phyloP scores from a whole-genome alignment of 2,797 vertebrate genomes.

The Ptychadena robeensis region DNA sequence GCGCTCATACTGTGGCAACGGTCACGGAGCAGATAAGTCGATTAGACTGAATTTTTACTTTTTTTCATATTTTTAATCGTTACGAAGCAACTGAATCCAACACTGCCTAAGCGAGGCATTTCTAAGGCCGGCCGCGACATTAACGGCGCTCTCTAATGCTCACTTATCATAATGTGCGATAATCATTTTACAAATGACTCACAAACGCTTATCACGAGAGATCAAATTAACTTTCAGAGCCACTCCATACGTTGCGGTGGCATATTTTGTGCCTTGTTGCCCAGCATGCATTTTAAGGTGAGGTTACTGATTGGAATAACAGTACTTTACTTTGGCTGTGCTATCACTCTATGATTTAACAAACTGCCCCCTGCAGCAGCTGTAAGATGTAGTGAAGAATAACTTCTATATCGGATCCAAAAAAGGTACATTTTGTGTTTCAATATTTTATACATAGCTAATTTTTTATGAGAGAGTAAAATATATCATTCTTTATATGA shows the following conservation, averaged over 20 bases:
- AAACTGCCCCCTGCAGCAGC: too few relatives aligned
- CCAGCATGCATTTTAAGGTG: not conserved
- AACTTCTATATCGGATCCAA: too few relatives aligned
- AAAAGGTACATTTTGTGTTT: too few relatives aligned
- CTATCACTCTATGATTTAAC: too few relatives aligned
- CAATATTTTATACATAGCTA: too few relatives aligned
- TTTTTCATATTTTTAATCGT: constrained; percentile 1
- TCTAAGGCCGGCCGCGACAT: constrained; percentile 11
- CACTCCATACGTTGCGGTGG: not conserved
- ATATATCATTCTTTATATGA: too few relatives aligned
- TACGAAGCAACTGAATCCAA: constrained; percentile 9
- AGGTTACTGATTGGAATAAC: not conserved
- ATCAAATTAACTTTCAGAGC: constrained; percentile 33
- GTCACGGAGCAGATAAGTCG: not conserved
- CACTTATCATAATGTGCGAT: constrained; percentile 52
- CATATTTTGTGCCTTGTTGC: not conserved
- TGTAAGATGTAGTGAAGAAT: too few relatives aligned
- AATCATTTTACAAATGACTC: constrained; percentile 47
- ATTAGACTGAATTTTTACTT: constrained; percentile 9
- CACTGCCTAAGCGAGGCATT: constrained; percentile 4
- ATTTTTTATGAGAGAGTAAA: too few relatives aligned
- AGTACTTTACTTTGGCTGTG: not conserved
- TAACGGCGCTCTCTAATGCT: constrained; percentile 41
- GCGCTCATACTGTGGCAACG: not conserved
- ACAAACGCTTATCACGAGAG: constrained; percentile 33